Evolutionary conservation across 2,888 invertebrate species (phyloP).

Genomic region (Bembecia ichneumoniformis): DNA sequence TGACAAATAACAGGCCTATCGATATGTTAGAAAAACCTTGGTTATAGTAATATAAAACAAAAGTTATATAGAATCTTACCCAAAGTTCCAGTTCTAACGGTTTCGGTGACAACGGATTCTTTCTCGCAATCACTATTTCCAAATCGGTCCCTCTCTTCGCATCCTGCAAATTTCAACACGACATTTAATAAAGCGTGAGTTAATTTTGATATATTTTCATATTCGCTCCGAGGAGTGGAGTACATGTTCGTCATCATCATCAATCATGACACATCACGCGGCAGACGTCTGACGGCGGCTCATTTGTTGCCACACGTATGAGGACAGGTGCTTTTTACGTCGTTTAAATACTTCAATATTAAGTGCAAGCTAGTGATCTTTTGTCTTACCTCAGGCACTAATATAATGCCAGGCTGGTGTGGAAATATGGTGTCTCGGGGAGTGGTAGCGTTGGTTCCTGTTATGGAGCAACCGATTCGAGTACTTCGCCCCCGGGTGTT

Average conservation of each 20-base stretch:
- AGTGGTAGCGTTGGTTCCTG: slow-evolving; percentile 87
- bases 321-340: slow-evolving; percentile 10
- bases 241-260: slow-evolving; percentile 42
- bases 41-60: too few relatives aligned
- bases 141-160: slow-evolving; percentile 85
- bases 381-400: slow-evolving; percentile 79
- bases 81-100: slow-evolving; percentile 87
- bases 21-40: too few relatives aligned
- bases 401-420: slow-evolving; percentile 82
- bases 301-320: slow-evolving; percentile 27
- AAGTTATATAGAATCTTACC: slow-evolving; percentile 59
- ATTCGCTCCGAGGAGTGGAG: slow-evolving; percentile 22
- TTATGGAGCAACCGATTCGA: slow-evolving; percentile 83
- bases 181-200: slow-evolving; percentile 20
- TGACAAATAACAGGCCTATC: too few relatives aligned
- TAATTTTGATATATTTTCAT: slow-evolving; percentile 29
- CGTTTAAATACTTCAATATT: neutral
- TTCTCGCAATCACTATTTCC: slow-evolving; percentile 85
- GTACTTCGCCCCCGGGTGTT: slow-evolving; percentile 85
- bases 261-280: slow-evolving; percentile 41
- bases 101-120: slow-evolving; percentile 83
- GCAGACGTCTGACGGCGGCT: slow-evolving; percentile 31
- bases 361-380: neutral
- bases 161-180: slow-evolving; percentile 66
- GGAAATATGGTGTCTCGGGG: slow-evolving; percentile 88